Evolutionary conservation across 2,113 vertebrate species (phyloP), one percentile per base, ranked within the genome.

Genomic region (Oryzias javanicus): DNA sequence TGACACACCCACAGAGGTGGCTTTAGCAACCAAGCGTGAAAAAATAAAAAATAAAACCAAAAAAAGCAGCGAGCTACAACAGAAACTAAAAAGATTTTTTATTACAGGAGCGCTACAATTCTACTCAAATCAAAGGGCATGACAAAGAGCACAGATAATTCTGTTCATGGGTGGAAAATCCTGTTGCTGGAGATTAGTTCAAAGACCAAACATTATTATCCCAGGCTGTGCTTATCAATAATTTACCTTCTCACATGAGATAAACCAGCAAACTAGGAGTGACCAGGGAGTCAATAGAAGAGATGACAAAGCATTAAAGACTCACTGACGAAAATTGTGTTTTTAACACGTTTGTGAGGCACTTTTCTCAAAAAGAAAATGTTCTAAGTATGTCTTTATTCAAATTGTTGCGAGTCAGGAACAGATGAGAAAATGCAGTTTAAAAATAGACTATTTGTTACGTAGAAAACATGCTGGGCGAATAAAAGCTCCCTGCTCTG

Each of bases 221-320:
- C 35, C 59, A 42, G 47, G n/a, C 45, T 24, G 58, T 17, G 4
- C 60, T 78, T 47, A 74, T 79, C 70, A 80, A 74, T 78, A 63
- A 72, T 74, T 87, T 61, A 73, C 49, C 65, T 56, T 18, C 50
- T 76, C 72, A 68, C 14, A 16, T 74, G 61, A 54, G 68, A 64
- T 47, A 56, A 62, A 49, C 56, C 49, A 29, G 54, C 67, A 52
- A n/a, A 51, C 57, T 78, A 60, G 22, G 67, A 52, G 6, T 19
- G 7, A 22, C 54, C 24, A 5, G 47, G 14, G 46, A 45, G 67
- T 60, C 62, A 67, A 75, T 78, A 78, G 75, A 72, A 77, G 62
- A 72, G 60, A 68, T 53, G 42, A 7, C 35, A n/a, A 60, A 72
- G 67, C 19, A 56, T 59, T 73, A 18, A 64, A 57, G 48, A 64